Conservation (phyloP, 2,797 vertebrate species). For the Microctenopoma stevenorrisi region DNA sequence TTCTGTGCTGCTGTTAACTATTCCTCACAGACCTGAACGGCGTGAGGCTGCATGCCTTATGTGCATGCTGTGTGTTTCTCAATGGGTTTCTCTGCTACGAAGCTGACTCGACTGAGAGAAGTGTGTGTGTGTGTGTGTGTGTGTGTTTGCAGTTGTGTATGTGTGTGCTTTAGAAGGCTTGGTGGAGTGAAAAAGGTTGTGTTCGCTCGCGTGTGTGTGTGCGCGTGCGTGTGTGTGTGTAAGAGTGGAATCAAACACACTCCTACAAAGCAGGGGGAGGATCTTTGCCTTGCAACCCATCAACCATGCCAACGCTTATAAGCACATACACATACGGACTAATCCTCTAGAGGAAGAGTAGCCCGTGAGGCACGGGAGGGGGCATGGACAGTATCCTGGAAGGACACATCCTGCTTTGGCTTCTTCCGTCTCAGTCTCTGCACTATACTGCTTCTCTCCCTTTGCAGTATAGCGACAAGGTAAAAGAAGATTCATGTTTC, state of each 20-base stretch:
- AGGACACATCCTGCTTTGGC: constrained; percentile 43
- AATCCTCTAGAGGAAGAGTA: constrained; percentile 58
- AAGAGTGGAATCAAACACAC: constrained; percentile 10
- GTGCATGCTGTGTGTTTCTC: constrained; percentile 18
- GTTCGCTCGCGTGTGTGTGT: constrained; percentile 1
- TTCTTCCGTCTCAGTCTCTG: constrained; percentile 19
- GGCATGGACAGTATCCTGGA: constrained; percentile 50
- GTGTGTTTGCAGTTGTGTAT: constrained; percentile 3
- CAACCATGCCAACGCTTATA: constrained; percentile 23
- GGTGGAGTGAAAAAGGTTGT: constrained; percentile 28
- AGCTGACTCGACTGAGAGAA: not conserved
- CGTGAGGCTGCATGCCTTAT: constrained; percentile 33
- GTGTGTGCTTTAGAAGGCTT: constrained; percentile 10
- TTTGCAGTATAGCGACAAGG: not conserved
- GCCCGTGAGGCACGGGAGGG: constrained; percentile 32
- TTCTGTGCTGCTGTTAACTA: constrained; percentile 11
- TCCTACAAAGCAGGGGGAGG: constrained; percentile 22
- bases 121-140: not conserved
- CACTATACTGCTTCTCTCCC: not conserved
- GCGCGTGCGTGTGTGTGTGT: not conserved
- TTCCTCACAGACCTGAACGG: constrained; percentile 42
- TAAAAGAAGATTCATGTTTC: constrained; percentile 17
- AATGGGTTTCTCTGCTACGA: constrained; percentile 13
- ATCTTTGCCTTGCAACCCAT: constrained; percentile 41
- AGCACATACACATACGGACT: constrained; percentile 15